phyloP scores from a whole-genome alignment of 2,113 vertebrate species.

The Hippocampus abdominalis region DNA sequence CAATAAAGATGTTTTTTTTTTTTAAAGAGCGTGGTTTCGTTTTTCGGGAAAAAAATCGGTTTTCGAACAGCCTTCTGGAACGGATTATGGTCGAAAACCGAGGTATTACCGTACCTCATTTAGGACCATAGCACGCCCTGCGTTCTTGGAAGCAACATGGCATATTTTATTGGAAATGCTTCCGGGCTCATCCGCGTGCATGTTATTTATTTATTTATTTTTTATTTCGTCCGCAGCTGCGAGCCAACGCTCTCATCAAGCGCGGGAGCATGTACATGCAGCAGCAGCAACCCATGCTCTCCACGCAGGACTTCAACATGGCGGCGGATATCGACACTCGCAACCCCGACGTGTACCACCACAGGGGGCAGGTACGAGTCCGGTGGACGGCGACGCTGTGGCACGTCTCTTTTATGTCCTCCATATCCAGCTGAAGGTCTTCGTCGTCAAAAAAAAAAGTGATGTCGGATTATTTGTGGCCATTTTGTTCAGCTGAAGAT shows the following conservation, averaged over 20 bases:
- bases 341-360: slow-evolving; percentile 98
- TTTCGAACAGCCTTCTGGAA: too few relatives aligned
- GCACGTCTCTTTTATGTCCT: too few relatives aligned
- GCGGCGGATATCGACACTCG: slow-evolving; percentile 88
- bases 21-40: too few relatives aligned
- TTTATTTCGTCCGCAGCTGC: slow-evolving; percentile 67
- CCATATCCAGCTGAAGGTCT: not conserved
- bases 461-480: not conserved
- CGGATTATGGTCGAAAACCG: too few relatives aligned
- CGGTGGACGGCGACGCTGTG: not conserved
- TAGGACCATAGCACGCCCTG: not conserved
- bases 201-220: too few relatives aligned
- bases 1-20: too few relatives aligned
- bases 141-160: not conserved
- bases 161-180: too few relatives aligned
- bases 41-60: too few relatives aligned
- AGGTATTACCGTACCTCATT: too few relatives aligned
- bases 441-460: too few relatives aligned
- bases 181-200: not conserved
- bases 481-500: slow-evolving; percentile 85
- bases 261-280: slow-evolving; percentile 99
- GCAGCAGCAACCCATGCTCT: slow-evolving; percentile 88
- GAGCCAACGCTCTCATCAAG: slow-evolving; percentile 95
- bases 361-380: slow-evolving; percentile 86
- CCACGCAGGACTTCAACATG: slow-evolving; percentile 95